Conservation (phyloP, 2,888 invertebrate species). For the Brenthis ino region DNA sequence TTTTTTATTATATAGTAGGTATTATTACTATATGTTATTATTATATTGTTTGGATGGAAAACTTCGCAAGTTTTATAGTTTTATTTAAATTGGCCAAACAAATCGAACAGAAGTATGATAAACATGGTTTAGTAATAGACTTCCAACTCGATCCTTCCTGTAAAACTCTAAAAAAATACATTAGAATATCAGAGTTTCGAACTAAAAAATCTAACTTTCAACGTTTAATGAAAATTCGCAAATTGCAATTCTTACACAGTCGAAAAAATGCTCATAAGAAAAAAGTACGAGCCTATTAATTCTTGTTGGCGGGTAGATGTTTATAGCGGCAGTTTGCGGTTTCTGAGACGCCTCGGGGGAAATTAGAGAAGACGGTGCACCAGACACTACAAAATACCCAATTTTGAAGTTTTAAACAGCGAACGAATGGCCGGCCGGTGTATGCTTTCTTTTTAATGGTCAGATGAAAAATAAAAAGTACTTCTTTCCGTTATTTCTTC, state of each 20-base stretch:
- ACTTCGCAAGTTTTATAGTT: too few species aligned
- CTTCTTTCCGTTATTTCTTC: not conserved
- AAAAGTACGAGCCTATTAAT: slow-evolving; percentile 46
- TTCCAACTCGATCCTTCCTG: too few species aligned
- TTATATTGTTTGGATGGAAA: too few species aligned
- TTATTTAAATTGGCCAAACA: too few species aligned
- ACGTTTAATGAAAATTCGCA: not conserved
- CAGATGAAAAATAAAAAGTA: slow-evolving; percentile 38
- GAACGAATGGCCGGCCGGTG: slow-evolving; percentile 44
- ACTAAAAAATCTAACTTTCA: too few species aligned
- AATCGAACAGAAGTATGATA: too few species aligned
- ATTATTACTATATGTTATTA: too few species aligned
- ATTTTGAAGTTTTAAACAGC: slow-evolving; percentile 64
- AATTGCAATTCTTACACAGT: not conserved
- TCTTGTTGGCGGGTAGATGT: slow-evolving; percentile 50
- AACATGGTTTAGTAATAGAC: too few species aligned
- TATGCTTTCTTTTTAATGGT: slow-evolving; percentile 55
- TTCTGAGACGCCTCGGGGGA: slow-evolving; percentile 58
- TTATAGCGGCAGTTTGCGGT: slow-evolving; percentile 59
- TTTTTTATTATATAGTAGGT: too few species aligned
- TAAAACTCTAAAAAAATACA: too few species aligned
- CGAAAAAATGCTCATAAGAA: slow-evolving; percentile 10
- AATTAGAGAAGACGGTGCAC: slow-evolving; percentile 56
- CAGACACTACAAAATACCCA: slow-evolving; percentile 52
- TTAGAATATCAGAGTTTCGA: too few species aligned